Base-by-base conservation (phyloP, 1,140 invertebrate genomes). In the Caenorhabditis inopinata region DNA sequence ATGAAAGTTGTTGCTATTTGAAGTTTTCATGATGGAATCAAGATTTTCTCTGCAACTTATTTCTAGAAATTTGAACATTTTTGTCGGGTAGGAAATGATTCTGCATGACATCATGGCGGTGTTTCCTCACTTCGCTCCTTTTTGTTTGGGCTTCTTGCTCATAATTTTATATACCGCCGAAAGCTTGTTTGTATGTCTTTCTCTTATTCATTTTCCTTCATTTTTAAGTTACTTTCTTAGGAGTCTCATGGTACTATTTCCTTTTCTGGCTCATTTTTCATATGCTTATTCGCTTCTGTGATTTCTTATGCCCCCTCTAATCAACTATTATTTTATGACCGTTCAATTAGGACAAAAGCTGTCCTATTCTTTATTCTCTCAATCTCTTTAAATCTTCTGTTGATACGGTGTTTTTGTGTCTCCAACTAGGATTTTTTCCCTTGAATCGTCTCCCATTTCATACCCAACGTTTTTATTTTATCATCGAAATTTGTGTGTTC, bases 31-130 rank as follows among this genome's bases (percentile, higher is more conserved):
- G n/a, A n/a, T n/a, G n/a, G n/a, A n/a, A n/a, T n/a, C n/a, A n/a
- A n/a, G n/a, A n/a, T n/a, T n/a, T n/a, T n/a, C n/a, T n/a, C n/a
- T 21, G 27, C 12, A 7, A 18, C 9, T 42, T 21, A 0, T 38
- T 32, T 38, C 58, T 42, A 14, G n/a, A 68, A 68, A 68, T 21
- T 68, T 68, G 58, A 38, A 68, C 32, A 68, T 68, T 68, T 68
- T 68, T 68, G 58, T 42, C 58, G 58, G 58, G 32, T 68, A 68
- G 58, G 58, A 68, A 68, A 68, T 32, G 58, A 68, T 68, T 68
- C 58, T 68, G 2, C n/a, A 21, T 68, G 38, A 38, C 29, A 68
- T 68, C 58, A n/a, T 18, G 58, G 32, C 58, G 58, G 58, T 68
- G 58, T 68, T 68, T 68, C 58, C 58, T 68, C 58, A 32, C 58